Base-by-base conservation (phyloP, 1,140 invertebrate species). In the Drosophila nebulosa region DNA sequence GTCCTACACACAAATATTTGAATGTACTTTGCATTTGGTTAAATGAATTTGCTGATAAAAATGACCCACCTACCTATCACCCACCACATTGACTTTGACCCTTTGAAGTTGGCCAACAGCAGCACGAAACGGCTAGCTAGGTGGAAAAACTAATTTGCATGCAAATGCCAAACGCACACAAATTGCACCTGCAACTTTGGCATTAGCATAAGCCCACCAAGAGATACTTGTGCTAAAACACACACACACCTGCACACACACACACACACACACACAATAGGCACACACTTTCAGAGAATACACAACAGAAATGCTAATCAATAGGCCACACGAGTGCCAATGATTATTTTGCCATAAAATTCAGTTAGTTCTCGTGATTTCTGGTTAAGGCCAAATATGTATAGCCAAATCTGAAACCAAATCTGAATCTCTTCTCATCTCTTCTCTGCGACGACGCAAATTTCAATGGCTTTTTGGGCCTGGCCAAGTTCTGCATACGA, bases 281-380 rank as follows among this genome's bases (percentile, higher is more conserved):
- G n/a, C 30, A 32, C 30, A 32, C 9, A 32, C n/a, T n/a, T n/a
- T n/a, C 30, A 9, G 1, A 36, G 35, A n/a, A 12, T n/a, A 36
- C 35, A 36, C 35, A 36, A 36, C 53, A 56, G n/a, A 26, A 84
- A 88, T 85, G 81, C 81, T 88, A 86, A 88, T 86, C 81, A 86
- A 86, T 88, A 86, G 83, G 81, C 81, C 81, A 77, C 83, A 85
- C 78, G 66, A 69, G 81, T 85, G 81, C 81, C 81, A 85, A 85
- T 86, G 83, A 86, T 86, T 86, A 86, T 86, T 86, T 86, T 78
- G 81, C 81, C 78, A 88, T 86, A 88, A 81, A 88, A 86, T 78
- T 88, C 74, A 78, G 78, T 88, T 85, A 85, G 81, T 58, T 76
- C 69, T 71, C 70, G 73, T 59, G 80, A 79, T 67, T 66, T 60